Base-by-base conservation (phyloP, 2,113 vertebrate genomes). In the Burhinus oedicnemus region DNA sequence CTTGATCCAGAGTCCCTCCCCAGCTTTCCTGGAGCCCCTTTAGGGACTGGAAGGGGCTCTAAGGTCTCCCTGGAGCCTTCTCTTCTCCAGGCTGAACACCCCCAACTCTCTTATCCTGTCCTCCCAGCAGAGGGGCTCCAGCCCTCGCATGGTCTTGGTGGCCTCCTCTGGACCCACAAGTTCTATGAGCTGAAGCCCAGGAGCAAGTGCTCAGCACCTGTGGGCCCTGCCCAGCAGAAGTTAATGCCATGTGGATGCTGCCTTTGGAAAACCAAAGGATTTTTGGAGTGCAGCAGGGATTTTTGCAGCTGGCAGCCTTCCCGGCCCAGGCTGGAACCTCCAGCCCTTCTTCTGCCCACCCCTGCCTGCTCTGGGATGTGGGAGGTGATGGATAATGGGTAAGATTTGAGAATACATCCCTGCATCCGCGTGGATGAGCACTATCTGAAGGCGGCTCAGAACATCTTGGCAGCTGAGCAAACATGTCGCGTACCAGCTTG, bases 341-440 rank as follows among this genome's bases (percentile, higher is more conserved):
- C 60, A 32, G 7, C 51, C 44, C 26, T 49, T 30, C 20, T 22
- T 36, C 38, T 60, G 52, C 45, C 36, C 8, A 2, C 5, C 11
- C 69, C 62, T 2, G 0, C 1, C 5, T 40, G 45, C 38, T 76
- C 54, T 29, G 54, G 70, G 23, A 23, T 2, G 2, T 23, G 38
- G 15, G 6, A 25, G 18, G 38, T 13, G 54, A 16, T 21, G 40
- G 62, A 10, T n/a, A 25, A 13, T 0, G 7, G 38, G 38, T 34
- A 40, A 36, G 21, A 23, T 52, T 54, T 8, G 54, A 68, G 26
- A 60, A 32, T 8, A 13, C 8, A 36, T 36, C 25, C 34, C 70
- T 38, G 40, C 22, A 13, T 14, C 21, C 1, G 1, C 2, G 0
- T 11, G 42, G 71, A 23, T 29, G 29, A 49, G 15, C 42, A 4